These are phyloP conservation scores for Cheilosia vernalis DNA, from an alignment of 2,888 invertebrate species.

Conservation along the genomic window DNA sequence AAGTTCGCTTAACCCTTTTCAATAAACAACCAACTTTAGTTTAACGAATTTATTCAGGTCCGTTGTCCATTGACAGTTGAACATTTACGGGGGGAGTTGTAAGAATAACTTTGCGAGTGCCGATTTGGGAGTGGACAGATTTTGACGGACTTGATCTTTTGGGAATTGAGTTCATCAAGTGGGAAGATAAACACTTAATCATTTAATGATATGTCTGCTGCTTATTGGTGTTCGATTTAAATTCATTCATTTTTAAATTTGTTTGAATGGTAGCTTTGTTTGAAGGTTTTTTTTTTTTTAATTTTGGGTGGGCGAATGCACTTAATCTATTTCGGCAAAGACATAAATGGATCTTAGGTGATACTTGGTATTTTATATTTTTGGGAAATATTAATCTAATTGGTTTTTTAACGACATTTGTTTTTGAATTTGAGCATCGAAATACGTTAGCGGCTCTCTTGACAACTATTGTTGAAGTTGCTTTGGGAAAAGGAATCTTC, in stretches of 20 bases:
- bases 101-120: not conserved
- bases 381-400: no score
- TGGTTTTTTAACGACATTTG: no score
- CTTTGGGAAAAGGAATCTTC: no score
- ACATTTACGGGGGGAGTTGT: not conserved
- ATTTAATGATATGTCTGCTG: not conserved
- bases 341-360: no score
- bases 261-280: not conserved
- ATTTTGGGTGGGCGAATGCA: no score
- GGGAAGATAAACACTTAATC: not conserved
- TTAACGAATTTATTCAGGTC: slow-evolving; percentile 5
- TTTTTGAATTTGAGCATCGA: no score
- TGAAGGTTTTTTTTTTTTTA: no score
- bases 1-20: slow-evolving; percentile 31
- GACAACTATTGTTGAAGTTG: no score
- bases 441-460: no score
- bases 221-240: not conserved
- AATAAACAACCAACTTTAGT: slow-evolving; percentile 2
- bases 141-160: not conserved
- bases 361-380: no score
- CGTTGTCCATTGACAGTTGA: not conserved
- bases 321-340: no score
- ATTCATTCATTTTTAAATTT: not conserved
- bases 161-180: not conserved
- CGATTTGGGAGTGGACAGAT: not conserved